Base-by-base conservation (phyloP, 2,113 vertebrate genomes). In the Chloropsis hardwickii region DNA sequence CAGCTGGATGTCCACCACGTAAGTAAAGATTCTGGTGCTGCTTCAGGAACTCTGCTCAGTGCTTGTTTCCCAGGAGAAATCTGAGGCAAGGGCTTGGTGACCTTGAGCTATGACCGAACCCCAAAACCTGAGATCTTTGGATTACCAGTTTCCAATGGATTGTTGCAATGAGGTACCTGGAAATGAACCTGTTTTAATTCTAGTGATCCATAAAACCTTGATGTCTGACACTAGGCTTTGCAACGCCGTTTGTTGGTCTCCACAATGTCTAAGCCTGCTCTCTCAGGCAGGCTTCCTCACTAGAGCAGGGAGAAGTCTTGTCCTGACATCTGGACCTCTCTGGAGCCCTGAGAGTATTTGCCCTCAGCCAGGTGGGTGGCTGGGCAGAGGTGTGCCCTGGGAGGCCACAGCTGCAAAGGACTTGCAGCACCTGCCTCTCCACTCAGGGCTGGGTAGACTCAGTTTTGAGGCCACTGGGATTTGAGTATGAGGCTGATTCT, bases 381-480 rank as follows among this genome's bases (percentile, higher is more conserved):
- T 51, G 74, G 42, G 23, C 60, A 85, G 56, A 66, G 42, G 3
- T 23, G 14, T 35, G 66, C 4, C 48, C 13, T 58, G 48, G 48
- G 50, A 62, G 61, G 81, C 45, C 9, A 10, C 18, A 1, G 28
- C 19, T 64, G 15, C 48, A 54, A n/a, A 39, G 22, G 62, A 12
- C 5, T 6, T 0, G 0, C 28, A 44, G 57, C 9, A 33, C 48
- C 48, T 74, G 23, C 35, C 53, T 79, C 21, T 16, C 19, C 22
- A 4, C 37, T n/a, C 44, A 51, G 35, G 28, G 44, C 35, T 35
- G 37, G 74, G 54, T 17, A 39, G 4, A 51, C 56, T n/a, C 48
- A 45, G 37, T 50, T 70, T 67, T 62, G 29, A 60, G 39, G 11
- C 24, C 7, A 1, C 71, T 65, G 74, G 66, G 62, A 60, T 79